Conservation (phyloP, 2,888 invertebrate genomes). For the Temnothorax ravouxi region DNA sequence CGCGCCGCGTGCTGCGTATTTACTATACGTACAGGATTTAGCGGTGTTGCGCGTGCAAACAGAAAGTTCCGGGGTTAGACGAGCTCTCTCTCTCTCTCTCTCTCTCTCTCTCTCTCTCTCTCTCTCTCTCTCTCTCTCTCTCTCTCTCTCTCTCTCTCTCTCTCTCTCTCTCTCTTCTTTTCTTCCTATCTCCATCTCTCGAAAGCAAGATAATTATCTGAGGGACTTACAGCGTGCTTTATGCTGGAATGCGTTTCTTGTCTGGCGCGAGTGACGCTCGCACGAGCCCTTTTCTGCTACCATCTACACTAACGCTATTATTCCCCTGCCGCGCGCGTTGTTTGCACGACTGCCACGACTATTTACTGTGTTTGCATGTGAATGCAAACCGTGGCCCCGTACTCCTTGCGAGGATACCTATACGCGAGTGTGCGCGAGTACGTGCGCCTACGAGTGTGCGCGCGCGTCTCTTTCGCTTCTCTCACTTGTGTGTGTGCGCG, state of each 20-base stretch:
- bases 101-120: background rate
- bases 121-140: background rate
- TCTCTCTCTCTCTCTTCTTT: constrained; percentile 19
- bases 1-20: constrained; percentile 69
- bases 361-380: constrained; percentile 82
- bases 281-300: constrained; percentile 74
- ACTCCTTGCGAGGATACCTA: constrained; percentile 20
- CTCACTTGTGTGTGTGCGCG: background rate
- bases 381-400: constrained; percentile 65
- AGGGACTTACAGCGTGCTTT: constrained; percentile 80
- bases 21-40: constrained; percentile 73
- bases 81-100: background rate
- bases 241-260: constrained; percentile 82
- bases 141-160: background rate
- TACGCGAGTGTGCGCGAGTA: constrained; percentile 38
- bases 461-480: background rate
- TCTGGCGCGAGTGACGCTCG: constrained; percentile 69
- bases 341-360: constrained; percentile 80
- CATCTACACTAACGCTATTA: constrained; percentile 79
- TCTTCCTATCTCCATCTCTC: constrained; percentile 28
- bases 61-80: constrained; percentile 64
- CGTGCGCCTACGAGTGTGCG: background rate
- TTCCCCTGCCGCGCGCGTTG: constrained; percentile 74
- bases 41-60: constrained; percentile 65
- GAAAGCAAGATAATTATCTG: constrained; percentile 81